Conservation (phyloP, 1,140 invertebrate species). For the Ips typographus region DNA sequence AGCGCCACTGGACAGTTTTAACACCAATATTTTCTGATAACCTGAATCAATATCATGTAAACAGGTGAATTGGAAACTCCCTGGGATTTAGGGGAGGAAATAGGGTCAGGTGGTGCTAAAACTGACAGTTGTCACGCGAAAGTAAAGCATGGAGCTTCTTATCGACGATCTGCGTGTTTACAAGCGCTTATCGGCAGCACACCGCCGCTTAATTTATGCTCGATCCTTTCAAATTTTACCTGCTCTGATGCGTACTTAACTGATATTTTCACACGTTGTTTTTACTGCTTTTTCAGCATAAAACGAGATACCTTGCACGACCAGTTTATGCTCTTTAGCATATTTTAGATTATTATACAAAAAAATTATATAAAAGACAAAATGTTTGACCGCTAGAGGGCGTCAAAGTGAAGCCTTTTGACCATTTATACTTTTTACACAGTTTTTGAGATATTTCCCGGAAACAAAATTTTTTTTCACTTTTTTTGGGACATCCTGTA, state of each 20-base stretch:
- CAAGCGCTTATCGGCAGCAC: slow-evolving; percentile 40
- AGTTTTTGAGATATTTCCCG: no score
- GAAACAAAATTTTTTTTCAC: no score
- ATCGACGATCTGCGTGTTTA: slow-evolving; percentile 40
- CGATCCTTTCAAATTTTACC: slow-evolving; percentile 15
- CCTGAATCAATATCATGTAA: no score
- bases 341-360: no score
- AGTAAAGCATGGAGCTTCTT: slow-evolving; percentile 25
- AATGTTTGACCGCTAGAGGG: no score
- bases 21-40: no score
- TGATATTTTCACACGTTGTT: slow-evolving; percentile 1
- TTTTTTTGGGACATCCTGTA: no score
- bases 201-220: slow-evolving; percentile 11
- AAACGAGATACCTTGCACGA: no score
- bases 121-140: slow-evolving; percentile 16
- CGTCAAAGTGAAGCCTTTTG: no score
- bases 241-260: slow-evolving; percentile 1
- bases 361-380: no score
- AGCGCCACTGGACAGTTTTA: background rate
- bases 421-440: no score
- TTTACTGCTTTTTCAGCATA: background rate
- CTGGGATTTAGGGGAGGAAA: background rate
- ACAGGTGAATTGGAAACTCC: background rate
- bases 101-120: slow-evolving; percentile 11
- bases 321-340: no score